Conservation (phyloP, 2,113 vertebrate genomes). For the Pterocles burchelli region DNA sequence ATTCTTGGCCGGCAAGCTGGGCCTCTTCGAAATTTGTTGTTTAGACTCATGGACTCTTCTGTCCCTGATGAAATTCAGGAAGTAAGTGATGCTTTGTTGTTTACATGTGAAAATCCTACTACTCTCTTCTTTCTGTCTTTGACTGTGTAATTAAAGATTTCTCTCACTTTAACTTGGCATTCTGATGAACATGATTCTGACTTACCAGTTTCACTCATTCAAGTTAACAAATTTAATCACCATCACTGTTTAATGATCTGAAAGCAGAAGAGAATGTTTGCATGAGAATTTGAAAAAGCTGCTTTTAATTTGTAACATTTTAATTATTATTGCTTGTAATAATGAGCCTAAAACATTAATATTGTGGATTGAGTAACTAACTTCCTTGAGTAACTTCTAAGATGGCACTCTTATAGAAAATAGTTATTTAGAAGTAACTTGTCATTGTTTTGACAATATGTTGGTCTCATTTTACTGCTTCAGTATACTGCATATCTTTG, state of each 20-base stretch:
- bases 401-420: neutral
- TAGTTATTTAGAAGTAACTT: neutral
- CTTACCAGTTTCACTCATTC: neutral
- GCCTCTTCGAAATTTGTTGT: constrained; percentile 93
- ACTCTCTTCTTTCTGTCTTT: neutral
- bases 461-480: neutral
- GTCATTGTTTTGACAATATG: neutral
- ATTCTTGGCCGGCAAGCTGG: constrained; percentile 94
- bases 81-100: constrained; percentile 67
- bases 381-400: neutral
- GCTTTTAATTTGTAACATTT: neutral
- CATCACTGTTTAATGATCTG: neutral
- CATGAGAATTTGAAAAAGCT: neutral
- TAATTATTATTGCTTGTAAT: neutral
- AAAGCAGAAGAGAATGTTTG: neutral
- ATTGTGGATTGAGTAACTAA: neutral
- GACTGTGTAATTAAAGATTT: neutral
- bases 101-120: neutral
- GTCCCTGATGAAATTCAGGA: constrained; percentile 99
- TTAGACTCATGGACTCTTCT: constrained; percentile 96
- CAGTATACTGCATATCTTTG: rapidly evolving
- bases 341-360: neutral
- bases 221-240: neutral
- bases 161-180: neutral
- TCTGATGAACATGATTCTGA: neutral